Evolutionary conservation across 2,888 invertebrate species (phyloP), one percentile per base, ranked within the genome.

Genomic region (Tethea ocularis): DNA sequence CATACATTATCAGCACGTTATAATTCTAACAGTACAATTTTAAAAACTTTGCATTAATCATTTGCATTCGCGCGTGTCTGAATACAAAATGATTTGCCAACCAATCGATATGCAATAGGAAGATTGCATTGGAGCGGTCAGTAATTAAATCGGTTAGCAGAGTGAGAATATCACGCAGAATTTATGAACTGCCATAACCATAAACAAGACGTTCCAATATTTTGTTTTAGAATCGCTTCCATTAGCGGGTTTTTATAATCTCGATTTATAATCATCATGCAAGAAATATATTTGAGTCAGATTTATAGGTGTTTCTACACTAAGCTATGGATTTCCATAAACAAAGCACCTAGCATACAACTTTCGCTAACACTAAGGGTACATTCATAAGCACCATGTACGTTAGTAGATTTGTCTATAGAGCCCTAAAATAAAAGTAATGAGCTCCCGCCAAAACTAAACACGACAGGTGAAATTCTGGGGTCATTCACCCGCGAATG

Each of bases 21-120:
- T 20, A 10, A 2, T 26, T 1, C 10, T 46, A 46, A 46, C 20
- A 20, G 46, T 46, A 20, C 46, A 46, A 46, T 5, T 46, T 46
- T 20, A 20, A 46, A 46, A 46, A 46, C 10, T 10, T 46, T 46
- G 20, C 46, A 46, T 41, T 5, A 17, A 5, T n/a, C 3, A 46
- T 46, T 46, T 46, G 46, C 46, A 46, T 46, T 46, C 46, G 46
- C 41, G 41, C 46, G 46, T 46, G 46, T 46, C 46, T 46, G 46
- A 10, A 17, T 46, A 41, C 41, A 17, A 46, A 46, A 8, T 41
- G n/a, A 41, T 41, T 20, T 46, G 46, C 20, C 46, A 46, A 46
- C 8, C 20, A 17, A 46, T 46, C 46, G 20, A 46, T 38, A 38
- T 46, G 46, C 46, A 46, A 46, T 17, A 46, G 17, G 20, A 46